Percentiles rank a stretch among this genome's conserved stretches.
Conservation (phyloP, 2,797 vertebrate genomes). For the Columba guinea region DNA sequence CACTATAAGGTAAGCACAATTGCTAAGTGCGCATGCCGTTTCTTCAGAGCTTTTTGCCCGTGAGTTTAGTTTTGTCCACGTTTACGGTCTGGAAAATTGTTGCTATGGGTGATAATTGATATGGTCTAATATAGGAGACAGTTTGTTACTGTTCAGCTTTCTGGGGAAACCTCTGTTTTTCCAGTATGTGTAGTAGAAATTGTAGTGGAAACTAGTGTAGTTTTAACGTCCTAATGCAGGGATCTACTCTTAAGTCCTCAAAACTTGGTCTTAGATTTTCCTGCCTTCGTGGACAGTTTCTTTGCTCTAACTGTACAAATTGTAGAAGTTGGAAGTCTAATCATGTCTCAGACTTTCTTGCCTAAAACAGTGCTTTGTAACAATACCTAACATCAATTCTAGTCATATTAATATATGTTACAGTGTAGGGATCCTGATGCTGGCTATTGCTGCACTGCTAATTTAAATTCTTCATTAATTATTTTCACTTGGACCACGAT, state of each 20-base stretch:
- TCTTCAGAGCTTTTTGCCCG: neutral
- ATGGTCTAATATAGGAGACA: neutral
- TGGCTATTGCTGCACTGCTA: neutral
- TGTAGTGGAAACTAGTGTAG: neutral
- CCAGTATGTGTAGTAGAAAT: neutral
- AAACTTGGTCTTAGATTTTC: neutral
- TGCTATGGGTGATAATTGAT: rapidly evolving
- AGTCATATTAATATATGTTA: neutral
- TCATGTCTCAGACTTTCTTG: neutral
- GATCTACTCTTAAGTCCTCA: neutral
- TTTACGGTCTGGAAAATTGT: neutral
- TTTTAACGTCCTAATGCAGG: neutral
- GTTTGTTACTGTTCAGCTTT: neutral
- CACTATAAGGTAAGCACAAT: conserved; percentile 88
- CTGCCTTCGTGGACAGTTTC: neutral
- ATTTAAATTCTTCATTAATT: neutral
- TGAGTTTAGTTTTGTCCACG: neutral
- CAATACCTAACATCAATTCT: neutral
- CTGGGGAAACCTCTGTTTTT: neutral
- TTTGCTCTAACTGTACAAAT: neutral
- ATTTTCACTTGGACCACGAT: neutral
- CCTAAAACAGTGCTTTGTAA: neutral
- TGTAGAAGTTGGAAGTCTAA: neutral
- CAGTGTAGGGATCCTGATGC: neutral
- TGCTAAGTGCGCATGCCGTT: neutral